phyloP scores from a whole-genome alignment of 2,888 invertebrate species.

The Esperia sulphurella region DNA sequence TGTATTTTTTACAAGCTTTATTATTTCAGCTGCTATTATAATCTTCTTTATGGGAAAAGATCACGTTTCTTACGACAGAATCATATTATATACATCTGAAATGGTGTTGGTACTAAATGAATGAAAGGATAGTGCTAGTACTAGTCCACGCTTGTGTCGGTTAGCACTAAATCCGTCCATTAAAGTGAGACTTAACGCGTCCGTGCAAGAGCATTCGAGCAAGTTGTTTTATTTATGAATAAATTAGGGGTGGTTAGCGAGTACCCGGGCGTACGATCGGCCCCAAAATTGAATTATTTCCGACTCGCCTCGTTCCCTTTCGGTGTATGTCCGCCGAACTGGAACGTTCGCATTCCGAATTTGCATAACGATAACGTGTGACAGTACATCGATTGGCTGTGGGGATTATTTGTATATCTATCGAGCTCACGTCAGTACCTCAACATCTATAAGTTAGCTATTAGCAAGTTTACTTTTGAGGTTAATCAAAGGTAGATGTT shows the following conservation, averaged over 20 bases:
- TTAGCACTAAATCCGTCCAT: not conserved
- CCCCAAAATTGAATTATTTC: slow-evolving; percentile 60
- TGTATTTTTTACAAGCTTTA: too few species aligned
- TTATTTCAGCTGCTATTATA: too few species aligned
- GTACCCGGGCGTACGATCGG: slow-evolving; percentile 42
- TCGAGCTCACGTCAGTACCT: too few species aligned
- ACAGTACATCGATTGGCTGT: not conserved
- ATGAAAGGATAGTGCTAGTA: too few species aligned
- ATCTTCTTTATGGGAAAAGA: too few species aligned
- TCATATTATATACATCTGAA: too few species aligned
- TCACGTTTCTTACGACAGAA: too few species aligned
- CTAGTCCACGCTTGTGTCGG: not conserved
- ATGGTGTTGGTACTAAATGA: too few species aligned
- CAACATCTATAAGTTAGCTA: too few species aligned
- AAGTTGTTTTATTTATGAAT: slow-evolving; percentile 47
- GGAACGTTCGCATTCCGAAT: slow-evolving; percentile 27
- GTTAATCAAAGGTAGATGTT: too few species aligned
- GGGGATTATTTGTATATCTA: not conserved
- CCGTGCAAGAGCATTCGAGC: slow-evolving; percentile 1
- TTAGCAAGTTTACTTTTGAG: not conserved
- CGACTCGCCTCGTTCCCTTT: slow-evolving; percentile 30
- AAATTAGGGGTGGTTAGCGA: slow-evolving; percentile 35
- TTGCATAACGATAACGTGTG: slow-evolving; percentile 37
- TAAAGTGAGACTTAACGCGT: not conserved
- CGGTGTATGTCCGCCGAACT: slow-evolving; percentile 17